A percentile compares a stretch with the other conserved stretches of the same genome.
Conservation (phyloP, 1,140 invertebrate genomes). For the Lutraria rhynchaena region DNA sequence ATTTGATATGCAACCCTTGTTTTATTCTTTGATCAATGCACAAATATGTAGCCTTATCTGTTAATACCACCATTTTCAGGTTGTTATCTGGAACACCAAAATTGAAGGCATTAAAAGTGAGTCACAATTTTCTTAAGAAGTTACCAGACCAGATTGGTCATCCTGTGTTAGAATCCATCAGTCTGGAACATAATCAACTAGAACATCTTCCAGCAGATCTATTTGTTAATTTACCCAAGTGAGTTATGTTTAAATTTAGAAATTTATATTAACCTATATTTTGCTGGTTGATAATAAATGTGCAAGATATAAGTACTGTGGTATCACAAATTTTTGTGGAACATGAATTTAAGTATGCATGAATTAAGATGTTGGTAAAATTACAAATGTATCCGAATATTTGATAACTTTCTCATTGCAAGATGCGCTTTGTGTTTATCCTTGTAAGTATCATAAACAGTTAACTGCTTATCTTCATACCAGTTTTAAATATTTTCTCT, state of each 20-base stretch:
- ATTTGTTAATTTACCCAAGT: slow-evolving; percentile 77
- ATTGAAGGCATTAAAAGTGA: slow-evolving; percentile 74
- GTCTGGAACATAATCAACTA: slow-evolving; percentile 78
- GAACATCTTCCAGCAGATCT: slow-evolving; percentile 72
- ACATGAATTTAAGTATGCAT: no score
- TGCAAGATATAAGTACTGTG: no score
- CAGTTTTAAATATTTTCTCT: no score
- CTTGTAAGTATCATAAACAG: no score
- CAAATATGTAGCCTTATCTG: neutral
- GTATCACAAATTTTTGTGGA: no score
- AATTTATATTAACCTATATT: slow-evolving; percentile 26
- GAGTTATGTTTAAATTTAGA: slow-evolving; percentile 25
- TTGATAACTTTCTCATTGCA: no score
- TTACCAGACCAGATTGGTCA: slow-evolving; percentile 75
- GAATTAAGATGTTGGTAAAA: no score
- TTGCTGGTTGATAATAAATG: no score
- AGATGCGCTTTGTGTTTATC: no score
- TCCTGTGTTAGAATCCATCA: slow-evolving; percentile 75
- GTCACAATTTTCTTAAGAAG: slow-evolving; percentile 75
- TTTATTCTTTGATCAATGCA: neutral
- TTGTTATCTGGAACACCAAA: slow-evolving; percentile 76
- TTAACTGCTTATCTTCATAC: no score
- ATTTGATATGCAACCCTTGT: no score
- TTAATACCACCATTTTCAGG: slow-evolving; percentile 61
- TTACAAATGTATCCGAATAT: no score